Evolutionary conservation across 2,888 invertebrate genomes (phyloP).

Genomic region (Megalurothrips usitatus): DNA sequence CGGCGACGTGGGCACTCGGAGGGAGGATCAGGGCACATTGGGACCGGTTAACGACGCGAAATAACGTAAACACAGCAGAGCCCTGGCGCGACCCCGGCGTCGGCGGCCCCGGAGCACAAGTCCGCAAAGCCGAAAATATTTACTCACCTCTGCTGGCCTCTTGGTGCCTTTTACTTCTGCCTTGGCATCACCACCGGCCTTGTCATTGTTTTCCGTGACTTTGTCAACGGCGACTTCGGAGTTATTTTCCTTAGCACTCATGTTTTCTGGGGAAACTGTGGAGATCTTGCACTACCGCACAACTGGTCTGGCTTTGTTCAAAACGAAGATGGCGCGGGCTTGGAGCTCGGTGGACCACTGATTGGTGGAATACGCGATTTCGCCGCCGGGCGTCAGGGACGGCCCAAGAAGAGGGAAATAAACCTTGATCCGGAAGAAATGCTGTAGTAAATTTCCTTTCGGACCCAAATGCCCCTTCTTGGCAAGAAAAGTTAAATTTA

Average conservation of each 20-base stretch:
- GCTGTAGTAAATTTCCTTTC: constrained; percentile 14
- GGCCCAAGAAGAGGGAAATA: constrained; percentile 32
- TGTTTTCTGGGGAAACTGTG: constrained; percentile 44
- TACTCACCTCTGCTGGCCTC: constrained; percentile 81
- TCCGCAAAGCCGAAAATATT: not conserved
- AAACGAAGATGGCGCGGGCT: constrained; percentile 79
- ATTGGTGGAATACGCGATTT: constrained; percentile 38
- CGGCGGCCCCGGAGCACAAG: not conserved
- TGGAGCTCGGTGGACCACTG: constrained; percentile 48
- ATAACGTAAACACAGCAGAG: not conserved
- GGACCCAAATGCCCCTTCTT: constrained; percentile 26
- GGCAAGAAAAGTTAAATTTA: constrained; percentile 43
- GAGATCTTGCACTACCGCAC: constrained; percentile 39
- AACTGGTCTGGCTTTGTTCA: constrained; percentile 63
- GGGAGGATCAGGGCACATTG: not conserved
- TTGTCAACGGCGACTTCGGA: constrained; percentile 80
- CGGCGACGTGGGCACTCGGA: not conserved
- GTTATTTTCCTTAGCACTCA: constrained; percentile 81
- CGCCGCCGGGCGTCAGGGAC: not conserved
- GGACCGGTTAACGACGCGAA: not conserved
- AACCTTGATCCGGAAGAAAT: not conserved
- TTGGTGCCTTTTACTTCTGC: constrained; percentile 82
- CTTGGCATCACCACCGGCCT: constrained; percentile 67
- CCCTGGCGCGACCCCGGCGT: not conserved
- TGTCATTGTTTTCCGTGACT: constrained; percentile 67